phyloP scores from a whole-genome alignment of 2,113 vertebrate genomes.

The Anser brachyrhynchus region DNA sequence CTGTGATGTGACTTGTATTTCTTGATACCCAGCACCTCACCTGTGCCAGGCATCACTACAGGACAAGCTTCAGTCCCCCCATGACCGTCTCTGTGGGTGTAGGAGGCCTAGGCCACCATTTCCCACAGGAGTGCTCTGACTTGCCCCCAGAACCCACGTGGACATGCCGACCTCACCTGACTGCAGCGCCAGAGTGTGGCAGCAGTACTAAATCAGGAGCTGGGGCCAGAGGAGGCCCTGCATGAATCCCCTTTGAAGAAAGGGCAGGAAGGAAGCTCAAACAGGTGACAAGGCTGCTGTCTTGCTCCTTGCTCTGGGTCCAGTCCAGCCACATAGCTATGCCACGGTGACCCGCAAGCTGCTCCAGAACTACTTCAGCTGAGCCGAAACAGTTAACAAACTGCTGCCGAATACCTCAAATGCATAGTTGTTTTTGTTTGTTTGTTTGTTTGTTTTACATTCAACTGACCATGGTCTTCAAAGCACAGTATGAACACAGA shows the following conservation, averaged over 20 bases:
- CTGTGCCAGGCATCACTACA: background rate
- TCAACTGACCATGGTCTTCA: background rate
- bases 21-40: background rate
- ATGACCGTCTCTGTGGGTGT: background rate
- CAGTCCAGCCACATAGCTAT: background rate
- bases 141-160: background rate
- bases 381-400: background rate
- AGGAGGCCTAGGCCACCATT: background rate
- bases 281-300: background rate
- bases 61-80: background rate
- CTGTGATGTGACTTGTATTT: background rate
- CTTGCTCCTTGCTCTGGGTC: background rate
- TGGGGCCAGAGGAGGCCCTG: background rate
- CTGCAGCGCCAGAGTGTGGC: background rate
- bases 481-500: rapidly evolving
- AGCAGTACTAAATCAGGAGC: background rate
- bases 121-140: background rate
- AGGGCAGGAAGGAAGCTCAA: background rate
- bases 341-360: background rate
- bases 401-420: background rate
- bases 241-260: background rate
- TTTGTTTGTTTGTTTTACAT: background rate
- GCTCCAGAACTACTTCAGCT: background rate
- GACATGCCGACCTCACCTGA: background rate
- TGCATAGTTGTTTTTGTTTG: background rate